phyloP scores from a whole-genome alignment of 2,888 invertebrate genomes.

The Rhagium mordax region DNA sequence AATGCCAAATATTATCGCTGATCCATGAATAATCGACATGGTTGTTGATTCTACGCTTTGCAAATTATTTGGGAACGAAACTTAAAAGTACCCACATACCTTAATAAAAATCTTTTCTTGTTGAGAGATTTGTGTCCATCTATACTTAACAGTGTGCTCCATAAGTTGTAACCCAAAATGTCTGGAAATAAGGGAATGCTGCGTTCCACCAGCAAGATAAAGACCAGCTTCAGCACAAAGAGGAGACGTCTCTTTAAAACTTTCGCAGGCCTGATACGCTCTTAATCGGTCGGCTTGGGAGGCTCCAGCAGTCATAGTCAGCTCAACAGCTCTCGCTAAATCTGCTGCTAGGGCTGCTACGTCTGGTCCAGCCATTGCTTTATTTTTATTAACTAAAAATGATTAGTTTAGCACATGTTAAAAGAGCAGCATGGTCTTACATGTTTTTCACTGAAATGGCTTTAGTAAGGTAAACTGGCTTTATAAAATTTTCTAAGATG shows the following conservation, averaged over 20 bases:
- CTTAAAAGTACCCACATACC: constrained; percentile 65
- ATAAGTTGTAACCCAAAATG: constrained; percentile 95
- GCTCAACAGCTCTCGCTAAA: constrained; percentile 85
- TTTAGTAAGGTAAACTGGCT: constrained; percentile 8
- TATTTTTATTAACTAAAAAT: constrained; percentile 26
- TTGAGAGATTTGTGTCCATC: constrained; percentile 91
- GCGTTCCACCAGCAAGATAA: constrained; percentile 81
- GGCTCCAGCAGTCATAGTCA: constrained; percentile 86
- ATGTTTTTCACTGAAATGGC: constrained; percentile 32
- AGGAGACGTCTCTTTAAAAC: constrained; percentile 89
- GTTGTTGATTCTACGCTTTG: neutral
- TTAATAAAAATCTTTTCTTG: constrained; percentile 92
- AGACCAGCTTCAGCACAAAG: constrained; percentile 91
- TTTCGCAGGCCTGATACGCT: constrained; percentile 89
- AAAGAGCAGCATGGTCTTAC: constrained; percentile 43
- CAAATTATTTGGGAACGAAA: neutral
- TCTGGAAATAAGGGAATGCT: constrained; percentile 84
- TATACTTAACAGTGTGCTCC: constrained; percentile 93
- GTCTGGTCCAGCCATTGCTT: constrained; percentile 73
- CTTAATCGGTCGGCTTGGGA: constrained; percentile 84
- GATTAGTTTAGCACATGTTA: constrained; percentile 42
- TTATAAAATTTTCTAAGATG: neutral
- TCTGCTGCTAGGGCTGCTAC: constrained; percentile 82
- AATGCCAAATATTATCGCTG: neutral
- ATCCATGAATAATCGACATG: neutral